Evolutionary conservation across 2,113 vertebrate genomes (phyloP), one percentile per base, ranked within the genome.

Genomic region (Periophthalmus modestus): DNA sequence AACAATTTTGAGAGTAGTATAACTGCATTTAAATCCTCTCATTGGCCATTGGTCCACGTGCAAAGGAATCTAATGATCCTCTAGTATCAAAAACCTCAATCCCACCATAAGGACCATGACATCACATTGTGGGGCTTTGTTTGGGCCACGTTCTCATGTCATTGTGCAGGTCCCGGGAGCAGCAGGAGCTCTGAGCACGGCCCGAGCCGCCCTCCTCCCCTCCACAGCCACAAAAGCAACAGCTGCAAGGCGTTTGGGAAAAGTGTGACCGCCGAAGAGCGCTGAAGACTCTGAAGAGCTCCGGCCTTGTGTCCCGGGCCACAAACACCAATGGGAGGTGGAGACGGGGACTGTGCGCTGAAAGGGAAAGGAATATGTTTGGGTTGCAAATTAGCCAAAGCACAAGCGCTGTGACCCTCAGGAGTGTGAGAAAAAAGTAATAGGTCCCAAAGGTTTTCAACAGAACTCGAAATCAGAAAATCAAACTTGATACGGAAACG

Each of bases 181-280:
- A 89, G 89, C 88, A 89, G 92, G 91, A 88, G 89, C 89, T 82
- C 71, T 63, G 84, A 83, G 90, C 82, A 88, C 81, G 71, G 68
- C 77, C 80, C 14, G 68, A 87, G 84, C 80, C 90, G 83, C 82
- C 82, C 80, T 73, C 89, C 87, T 57, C 55, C 57, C 9, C 72
- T 88, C 74, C 15, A 16, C 0, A 11, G 72, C 77, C 74, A 93
- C 92, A 94, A 94, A 92, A 87, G 91, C 81, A 87, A 91, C 94
- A 94, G 93, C 93, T 94, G 94, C 93, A 87, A 93, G 90, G 92
- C 93, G 93, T 93, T 94, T 93, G 94, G 91, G 93, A 93, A 94
- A 94, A 93, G 91, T 91, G 91, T 81, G 90, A 93, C 88, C 79
- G 88, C 87, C 88, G 90, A 91, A 91, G 90, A 72, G 83, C 87